Percentiles rank a stretch among this genome's conserved stretches.
These are phyloP conservation scores for Sebastes cheni DNA, from an alignment of 2,797 vertebrate species.

Conservation along the genomic window DNA sequence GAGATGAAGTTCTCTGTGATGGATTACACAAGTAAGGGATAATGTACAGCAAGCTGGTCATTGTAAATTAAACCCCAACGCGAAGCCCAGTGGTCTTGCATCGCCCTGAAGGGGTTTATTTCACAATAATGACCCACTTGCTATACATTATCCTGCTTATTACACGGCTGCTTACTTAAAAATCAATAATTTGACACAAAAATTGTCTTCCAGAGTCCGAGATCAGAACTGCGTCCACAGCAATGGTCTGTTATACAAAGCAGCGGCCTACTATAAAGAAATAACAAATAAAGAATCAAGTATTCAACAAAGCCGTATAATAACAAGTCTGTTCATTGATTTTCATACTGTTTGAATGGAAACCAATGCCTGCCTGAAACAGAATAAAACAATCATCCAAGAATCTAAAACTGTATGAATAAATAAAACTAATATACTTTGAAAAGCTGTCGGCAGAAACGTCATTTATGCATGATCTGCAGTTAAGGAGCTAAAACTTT, in stretches of 20 bases:
- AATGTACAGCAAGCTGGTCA: no score
- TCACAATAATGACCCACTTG: no score
- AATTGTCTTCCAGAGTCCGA: accelerated
- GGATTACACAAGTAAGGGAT: not conserved
- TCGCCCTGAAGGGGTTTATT: no score
- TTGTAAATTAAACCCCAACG: no score
- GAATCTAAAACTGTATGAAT: not conserved
- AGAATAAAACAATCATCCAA: not conserved
- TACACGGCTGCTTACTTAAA: no score
- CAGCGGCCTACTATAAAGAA: no score
- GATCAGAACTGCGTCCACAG: no score
- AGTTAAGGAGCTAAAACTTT: not conserved
- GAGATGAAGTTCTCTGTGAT: not conserved
- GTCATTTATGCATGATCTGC: not conserved
- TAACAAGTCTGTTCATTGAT: not conserved
- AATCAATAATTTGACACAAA: no score
- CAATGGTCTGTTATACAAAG: no score
- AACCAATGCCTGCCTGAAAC: not conserved
- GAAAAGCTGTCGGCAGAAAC: not conserved
- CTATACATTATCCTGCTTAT: accelerated
- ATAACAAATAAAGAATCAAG: no score
- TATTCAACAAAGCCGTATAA: no score
- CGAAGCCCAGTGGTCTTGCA: no score
- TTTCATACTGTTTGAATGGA: not conserved
- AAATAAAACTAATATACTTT: not conserved